A percentile compares a stretch with the other conserved stretches of the same genome.
These are phyloP conservation scores for Scomberomorus guttatus DNA, from an alignment of 2,797 vertebrate species.

Conservation along the genomic window DNA sequence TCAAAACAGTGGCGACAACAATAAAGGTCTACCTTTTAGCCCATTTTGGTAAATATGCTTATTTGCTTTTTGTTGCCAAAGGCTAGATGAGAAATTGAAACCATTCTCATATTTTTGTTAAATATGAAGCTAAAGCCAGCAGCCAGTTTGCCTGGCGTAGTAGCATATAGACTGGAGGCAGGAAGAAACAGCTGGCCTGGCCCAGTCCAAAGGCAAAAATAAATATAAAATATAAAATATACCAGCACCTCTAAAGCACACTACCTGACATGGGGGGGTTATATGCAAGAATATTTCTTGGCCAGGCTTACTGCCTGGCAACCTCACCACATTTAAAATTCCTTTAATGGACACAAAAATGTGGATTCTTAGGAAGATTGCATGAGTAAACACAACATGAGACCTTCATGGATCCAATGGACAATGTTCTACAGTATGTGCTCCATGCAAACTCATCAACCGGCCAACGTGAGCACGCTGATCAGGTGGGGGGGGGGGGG, in stretches of 20 bases:
- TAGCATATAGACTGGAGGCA: neutral
- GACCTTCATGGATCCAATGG: neutral
- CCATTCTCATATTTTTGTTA: neutral
- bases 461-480: slow-evolving; percentile 15
- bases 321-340: neutral
- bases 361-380: slow-evolving; percentile 13
- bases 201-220: neutral
- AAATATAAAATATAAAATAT: too few species aligned
- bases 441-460: slow-evolving; percentile 53
- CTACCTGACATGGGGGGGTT: neutral
- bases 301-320: neutral
- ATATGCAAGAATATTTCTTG: neutral
- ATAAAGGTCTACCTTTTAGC: neutral
- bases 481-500: slow-evolving; percentile 22
- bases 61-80: too few species aligned
- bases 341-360: slow-evolving; percentile 23
- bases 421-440: slow-evolving; percentile 11
- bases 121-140: neutral
- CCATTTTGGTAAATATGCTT: neutral
- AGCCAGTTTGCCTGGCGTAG: slow-evolving; percentile 10
- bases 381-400: slow-evolving; percentile 14
- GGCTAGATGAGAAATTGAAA: too few species aligned
- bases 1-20: neutral
- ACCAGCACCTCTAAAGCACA: neutral
- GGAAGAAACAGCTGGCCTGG: neutral